phyloP scores from a whole-genome alignment of 2,888 invertebrate genomes.

The Halocaridina rubra region DNA sequence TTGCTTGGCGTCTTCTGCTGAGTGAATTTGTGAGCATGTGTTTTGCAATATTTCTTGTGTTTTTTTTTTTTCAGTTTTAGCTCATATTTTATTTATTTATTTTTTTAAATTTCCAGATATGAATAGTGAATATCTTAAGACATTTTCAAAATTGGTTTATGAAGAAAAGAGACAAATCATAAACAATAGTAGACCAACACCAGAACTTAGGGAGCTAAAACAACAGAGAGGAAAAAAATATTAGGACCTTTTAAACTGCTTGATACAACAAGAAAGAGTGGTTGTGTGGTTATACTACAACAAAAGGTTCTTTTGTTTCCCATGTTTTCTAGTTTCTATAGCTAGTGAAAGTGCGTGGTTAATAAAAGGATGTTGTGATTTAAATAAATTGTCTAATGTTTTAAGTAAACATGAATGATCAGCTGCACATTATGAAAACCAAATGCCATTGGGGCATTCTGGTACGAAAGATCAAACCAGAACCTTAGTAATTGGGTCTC shows the following conservation, averaged over 20 bases:
- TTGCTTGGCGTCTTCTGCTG: not conserved
- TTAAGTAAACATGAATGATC: not conserved
- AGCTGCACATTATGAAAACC: constrained; percentile 15
- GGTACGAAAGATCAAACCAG: too few relatives aligned
- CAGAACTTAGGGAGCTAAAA: not conserved
- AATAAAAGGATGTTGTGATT: constrained; percentile 16
- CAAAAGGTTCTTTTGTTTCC: not conserved
- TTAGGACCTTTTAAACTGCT: not conserved
- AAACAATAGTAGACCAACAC: too few relatives aligned
- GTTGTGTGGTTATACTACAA: too few relatives aligned
- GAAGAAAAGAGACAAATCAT: constrained; percentile 4
- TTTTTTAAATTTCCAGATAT: not conserved
- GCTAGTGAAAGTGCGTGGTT: not conserved
- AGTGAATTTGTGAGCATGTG: too few relatives aligned
- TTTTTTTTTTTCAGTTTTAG: not conserved
- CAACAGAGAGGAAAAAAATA: constrained; percentile 1
- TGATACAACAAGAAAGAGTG: constrained; percentile 1
- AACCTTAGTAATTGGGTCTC: too few relatives aligned
- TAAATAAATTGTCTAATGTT: not conserved
- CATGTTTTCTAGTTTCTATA: too few relatives aligned
- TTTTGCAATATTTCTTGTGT: not conserved
- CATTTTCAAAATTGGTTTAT: not conserved
- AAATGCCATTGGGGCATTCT: constrained; percentile 9
- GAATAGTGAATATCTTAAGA: constrained; percentile 1
- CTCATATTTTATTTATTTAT: not conserved